phyloP scores from a whole-genome alignment of 2,113 vertebrate species.

The Hypanus sabinus region DNA sequence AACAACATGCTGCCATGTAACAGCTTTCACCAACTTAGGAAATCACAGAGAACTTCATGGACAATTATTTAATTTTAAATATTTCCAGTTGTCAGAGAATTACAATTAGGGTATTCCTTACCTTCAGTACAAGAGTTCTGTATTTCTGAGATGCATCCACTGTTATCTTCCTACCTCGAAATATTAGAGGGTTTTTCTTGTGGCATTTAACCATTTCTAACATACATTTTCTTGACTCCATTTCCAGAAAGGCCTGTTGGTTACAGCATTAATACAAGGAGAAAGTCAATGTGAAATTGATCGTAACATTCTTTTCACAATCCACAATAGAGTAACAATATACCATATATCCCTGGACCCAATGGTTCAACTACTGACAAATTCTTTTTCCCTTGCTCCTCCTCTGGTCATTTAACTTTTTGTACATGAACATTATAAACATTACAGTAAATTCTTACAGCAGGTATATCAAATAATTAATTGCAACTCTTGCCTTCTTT shows the following conservation, averaged over 20 bases:
- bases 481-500: not conserved
- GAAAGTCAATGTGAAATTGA: not conserved
- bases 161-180: constrained; percentile 9
- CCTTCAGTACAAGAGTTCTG: constrained; percentile 30
- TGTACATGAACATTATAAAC: not conserved
- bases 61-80: too few species aligned
- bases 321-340: not conserved
- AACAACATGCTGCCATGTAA: not conserved
- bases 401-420: not conserved
- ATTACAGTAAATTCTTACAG: not conserved
- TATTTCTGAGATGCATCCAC: constrained; percentile 35
- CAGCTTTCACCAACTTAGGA: too few species aligned
- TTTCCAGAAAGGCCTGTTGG: constrained; percentile 23
- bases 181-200: constrained; percentile 34
- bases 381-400: not conserved
- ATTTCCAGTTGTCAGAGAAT: not conserved
- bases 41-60: too few species aligned
- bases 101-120: not conserved
- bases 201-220: constrained; percentile 32
- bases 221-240: constrained; percentile 36
- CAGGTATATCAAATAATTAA: not conserved
- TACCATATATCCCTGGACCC: not conserved
- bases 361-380: not conserved
- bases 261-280: constrained; percentile 7
- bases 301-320: not conserved